phyloP scores from a whole-genome alignment of 2,888 invertebrate genomes.

The Andrena chrysosceles region DNA sequence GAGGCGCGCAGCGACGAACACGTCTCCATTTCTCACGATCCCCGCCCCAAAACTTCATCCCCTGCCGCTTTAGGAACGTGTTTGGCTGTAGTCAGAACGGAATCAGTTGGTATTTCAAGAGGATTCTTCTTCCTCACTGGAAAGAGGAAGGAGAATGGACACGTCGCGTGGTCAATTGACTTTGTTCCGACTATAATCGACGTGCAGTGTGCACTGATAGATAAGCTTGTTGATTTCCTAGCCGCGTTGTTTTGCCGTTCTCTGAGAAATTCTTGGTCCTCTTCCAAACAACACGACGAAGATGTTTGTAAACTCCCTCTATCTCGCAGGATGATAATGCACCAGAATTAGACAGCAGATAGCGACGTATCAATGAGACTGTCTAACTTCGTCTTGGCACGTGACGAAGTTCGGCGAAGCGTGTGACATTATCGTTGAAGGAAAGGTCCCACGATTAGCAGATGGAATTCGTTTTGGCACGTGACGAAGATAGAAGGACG shows the following conservation, averaged over 20 bases:
- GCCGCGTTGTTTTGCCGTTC: not conserved
- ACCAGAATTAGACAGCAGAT: not conserved
- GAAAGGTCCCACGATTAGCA: not conserved
- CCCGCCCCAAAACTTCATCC: not conserved
- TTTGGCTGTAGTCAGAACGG: not conserved
- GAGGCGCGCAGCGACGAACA: constrained; percentile 47
- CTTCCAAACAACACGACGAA: not conserved
- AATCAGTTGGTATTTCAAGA: not conserved
- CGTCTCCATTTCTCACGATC: constrained; percentile 61
- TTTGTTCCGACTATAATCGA: not conserved
- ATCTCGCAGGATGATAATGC: not conserved
- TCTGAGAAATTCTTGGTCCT: not conserved
- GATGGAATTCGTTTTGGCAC: not conserved
- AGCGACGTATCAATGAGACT: not conserved
- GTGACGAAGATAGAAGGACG: constrained; percentile 4
- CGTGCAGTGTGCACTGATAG: not conserved
- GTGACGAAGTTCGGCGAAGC: not conserved
- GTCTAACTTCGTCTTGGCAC: not conserved
- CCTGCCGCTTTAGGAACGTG: not conserved
- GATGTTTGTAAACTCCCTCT: not conserved
- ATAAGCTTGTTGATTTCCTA: not conserved
- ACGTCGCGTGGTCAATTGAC: not conserved
- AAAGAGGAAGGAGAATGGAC: not conserved
- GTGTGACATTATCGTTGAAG: not conserved
- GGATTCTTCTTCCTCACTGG: not conserved